Conservation (phyloP, 2,888 invertebrate species). For the Acrocyrtus sp. region DNA sequence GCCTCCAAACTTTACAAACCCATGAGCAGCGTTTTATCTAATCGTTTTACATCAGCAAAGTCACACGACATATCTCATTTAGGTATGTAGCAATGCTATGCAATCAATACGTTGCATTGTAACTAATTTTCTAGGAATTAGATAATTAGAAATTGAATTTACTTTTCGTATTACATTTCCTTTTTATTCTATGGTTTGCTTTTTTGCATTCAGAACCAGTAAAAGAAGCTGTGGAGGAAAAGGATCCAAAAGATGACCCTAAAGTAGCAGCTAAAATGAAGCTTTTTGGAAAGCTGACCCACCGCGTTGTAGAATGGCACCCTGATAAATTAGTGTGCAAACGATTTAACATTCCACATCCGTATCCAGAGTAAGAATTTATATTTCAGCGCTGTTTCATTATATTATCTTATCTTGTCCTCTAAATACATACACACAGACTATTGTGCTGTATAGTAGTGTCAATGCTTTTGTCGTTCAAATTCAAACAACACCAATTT, state of each 20-base stretch:
- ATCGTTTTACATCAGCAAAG: slow-evolving; percentile 74
- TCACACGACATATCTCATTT: slow-evolving; percentile 67
- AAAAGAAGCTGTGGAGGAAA: slow-evolving; percentile 63
- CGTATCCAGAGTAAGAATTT: slow-evolving; percentile 73
- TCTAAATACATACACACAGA: too few relatives aligned
- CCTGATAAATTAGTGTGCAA: slow-evolving; percentile 87
- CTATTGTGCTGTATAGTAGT: too few relatives aligned
- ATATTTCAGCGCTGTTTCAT: too few relatives aligned
- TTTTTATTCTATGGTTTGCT: slow-evolving; percentile 24
- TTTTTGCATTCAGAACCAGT: slow-evolving; percentile 59
- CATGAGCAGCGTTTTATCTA: slow-evolving; percentile 69
- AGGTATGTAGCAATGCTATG: slow-evolving; percentile 36
- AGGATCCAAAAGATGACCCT: slow-evolving; percentile 69
- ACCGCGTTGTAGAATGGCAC: slow-evolving; percentile 79
- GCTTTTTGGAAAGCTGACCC: slow-evolving; percentile 81
- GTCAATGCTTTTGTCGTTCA: background rate
- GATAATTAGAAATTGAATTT: too few relatives aligned
- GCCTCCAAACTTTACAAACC: slow-evolving; percentile 78
- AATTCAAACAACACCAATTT: too few relatives aligned
- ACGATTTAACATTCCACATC: slow-evolving; percentile 93
- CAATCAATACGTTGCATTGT: too few relatives aligned
- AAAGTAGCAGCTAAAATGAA: slow-evolving; percentile 78
- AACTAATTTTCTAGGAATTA: slow-evolving; percentile 12
- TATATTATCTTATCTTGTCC: slow-evolving; percentile 8
- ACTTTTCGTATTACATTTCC: too few relatives aligned